These are phyloP conservation scores for Mormyrops attenuatus DNA, from an alignment of 2,797 vertebrate species.

Conservation along the genomic window DNA sequence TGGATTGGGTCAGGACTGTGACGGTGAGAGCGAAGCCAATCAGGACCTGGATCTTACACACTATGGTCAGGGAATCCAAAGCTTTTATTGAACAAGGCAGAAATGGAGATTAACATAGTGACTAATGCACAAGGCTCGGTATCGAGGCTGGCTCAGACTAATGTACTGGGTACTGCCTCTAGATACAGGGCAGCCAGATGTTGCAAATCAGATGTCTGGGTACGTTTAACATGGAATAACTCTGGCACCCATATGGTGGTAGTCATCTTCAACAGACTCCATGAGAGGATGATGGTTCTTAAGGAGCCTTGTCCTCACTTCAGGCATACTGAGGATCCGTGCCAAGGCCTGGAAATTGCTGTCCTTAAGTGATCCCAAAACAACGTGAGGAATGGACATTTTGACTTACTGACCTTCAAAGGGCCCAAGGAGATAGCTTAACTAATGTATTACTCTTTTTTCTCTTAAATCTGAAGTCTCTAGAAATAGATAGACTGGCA, in stretches of 20 bases:
- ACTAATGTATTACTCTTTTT: background rate
- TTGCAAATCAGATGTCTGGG: background rate
- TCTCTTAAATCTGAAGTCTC: background rate
- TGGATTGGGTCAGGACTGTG: background rate
- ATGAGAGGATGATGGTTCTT: background rate
- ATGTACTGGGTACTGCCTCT: background rate
- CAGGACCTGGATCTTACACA: background rate
- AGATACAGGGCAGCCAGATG: background rate
- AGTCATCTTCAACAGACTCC: background rate
- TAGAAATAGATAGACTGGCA: background rate
- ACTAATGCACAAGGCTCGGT: background rate
- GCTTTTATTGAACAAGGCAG: background rate
- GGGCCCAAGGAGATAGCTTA: background rate
- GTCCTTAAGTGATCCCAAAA: background rate
- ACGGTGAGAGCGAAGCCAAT: background rate
- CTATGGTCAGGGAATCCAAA: background rate
- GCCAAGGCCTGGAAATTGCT: background rate
- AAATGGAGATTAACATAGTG: background rate
- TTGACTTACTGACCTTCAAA: background rate
- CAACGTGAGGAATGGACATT: background rate
- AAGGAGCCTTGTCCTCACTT: background rate
- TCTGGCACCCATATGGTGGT: background rate
- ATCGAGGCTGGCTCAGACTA: background rate
- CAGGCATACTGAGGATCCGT: background rate
- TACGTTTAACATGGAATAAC: background rate